Percentiles rank a stretch among this genome's conserved stretches.
Evolutionary conservation across 37 sponge, comb jelly and placozoan species (phyloP).

Genomic region (Oopsacas minuta): DNA sequence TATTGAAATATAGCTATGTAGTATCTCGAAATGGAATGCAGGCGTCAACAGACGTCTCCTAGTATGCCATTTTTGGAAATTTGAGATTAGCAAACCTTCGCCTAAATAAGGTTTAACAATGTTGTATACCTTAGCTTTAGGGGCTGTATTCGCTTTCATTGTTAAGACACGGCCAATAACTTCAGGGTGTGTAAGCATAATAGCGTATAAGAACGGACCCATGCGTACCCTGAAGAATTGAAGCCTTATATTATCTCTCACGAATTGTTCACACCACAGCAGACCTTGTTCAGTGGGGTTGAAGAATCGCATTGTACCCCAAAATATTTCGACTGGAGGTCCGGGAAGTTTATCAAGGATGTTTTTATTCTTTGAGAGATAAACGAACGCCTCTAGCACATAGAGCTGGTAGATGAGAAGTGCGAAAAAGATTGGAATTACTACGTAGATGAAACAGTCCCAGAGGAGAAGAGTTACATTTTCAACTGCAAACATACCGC

Average conservation of each 20-base stretch:
- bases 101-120: conserved; percentile 25
- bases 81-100: conserved; percentile 51
- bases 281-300: background rate
- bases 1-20: conserved; percentile 54
- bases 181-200: conserved; percentile 2
- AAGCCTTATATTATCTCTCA: background rate
- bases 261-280: background rate
- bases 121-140: background rate
- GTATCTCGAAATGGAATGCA: conserved; percentile 64
- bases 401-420: background rate
- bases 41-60: conserved; percentile 67
- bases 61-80: conserved; percentile 53
- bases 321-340: background rate
- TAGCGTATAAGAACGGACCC: background rate
- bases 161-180: background rate
- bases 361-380: background rate
- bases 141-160: background rate
- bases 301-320: background rate
- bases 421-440: background rate
- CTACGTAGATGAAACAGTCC: background rate
- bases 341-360: background rate
- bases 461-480: too few species aligned
- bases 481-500: too few species aligned
- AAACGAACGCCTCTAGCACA: background rate
- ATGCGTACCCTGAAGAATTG: background rate